Evolutionary conservation across 2,797 vertebrate genomes (phyloP), one percentile per base, ranked within the genome.

Genomic region (Distichodus sexfasciatus): DNA sequence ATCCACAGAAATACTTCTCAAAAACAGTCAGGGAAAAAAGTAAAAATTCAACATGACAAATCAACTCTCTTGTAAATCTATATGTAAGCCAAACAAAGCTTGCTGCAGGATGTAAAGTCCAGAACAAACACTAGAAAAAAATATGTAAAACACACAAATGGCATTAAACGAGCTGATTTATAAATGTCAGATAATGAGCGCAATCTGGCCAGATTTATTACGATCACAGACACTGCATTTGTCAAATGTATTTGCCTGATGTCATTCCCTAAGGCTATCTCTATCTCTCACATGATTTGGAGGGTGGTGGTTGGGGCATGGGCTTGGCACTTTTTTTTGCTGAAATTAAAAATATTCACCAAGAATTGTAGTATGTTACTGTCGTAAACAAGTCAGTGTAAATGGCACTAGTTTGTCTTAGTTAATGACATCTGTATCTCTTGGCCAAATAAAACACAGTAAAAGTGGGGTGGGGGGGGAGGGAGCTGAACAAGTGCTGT

Each of bases 331-430:
- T 83, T 68, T 43, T n/a, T n/a, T 87, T 17, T 85, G 75, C 14
- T 41, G 85, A 78, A 77, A 33, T 41, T 15, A 4, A 64, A 81
- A 87, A 87, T 83, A 89, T 89, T 91, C 83, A 77, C 79, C 69
- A 78, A 83, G 76, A 21, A 77, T 86, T 86, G 83, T 84, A 87
- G 84, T 87, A 82, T 55, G 72, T 72, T 83, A 87, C 84, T 57
- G 71, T 71, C 86, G 85, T 87, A 88, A 88, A 87, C 84, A 85
- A 77, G 73, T 74, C 75, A n/a, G n/a, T n/a, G 76, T 77, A 79
- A 57, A 66, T n/a, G n/a, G n/a, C n/a, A n/a, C n/a, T n/a, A n/a
- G n/a, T n/a, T n/a, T n/a, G n/a, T n/a, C n/a, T n/a, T n/a, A n/a
- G n/a, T 36, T 19, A 2, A 17, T 41, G 38, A 66, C 29, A 47